A percentile compares a stretch with the other conserved stretches of the same genome.
Conservation (phyloP, 1,140 invertebrate genomes). For the Lepidostoma basale region DNA sequence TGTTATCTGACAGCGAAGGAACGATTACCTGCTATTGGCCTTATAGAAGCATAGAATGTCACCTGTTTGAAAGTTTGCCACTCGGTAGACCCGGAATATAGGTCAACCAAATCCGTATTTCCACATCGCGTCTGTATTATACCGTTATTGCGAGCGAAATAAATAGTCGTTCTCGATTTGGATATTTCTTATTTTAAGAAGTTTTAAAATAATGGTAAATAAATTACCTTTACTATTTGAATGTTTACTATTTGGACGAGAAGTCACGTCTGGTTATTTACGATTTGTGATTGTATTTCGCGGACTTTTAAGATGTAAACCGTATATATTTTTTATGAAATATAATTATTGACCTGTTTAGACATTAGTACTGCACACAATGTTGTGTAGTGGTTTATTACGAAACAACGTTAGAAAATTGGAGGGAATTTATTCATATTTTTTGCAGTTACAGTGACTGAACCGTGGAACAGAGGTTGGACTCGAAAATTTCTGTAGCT, state of each 20-base stretch:
- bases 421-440: no score
- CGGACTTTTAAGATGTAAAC: no score
- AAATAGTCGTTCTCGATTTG: neutral
- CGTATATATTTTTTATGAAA: no score
- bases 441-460: no score
- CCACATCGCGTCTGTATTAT: conserved; percentile 29
- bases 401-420: no score
- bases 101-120: conserved; percentile 39
- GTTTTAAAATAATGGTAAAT: conserved; percentile 8
- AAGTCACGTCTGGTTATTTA: conserved; percentile 3
- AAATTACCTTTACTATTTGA: neutral
- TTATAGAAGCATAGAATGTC: conserved; percentile 39
- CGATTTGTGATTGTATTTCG: conserved; percentile 20
- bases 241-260: conserved; percentile 7
- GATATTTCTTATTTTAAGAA: neutral
- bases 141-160: conserved; percentile 19
- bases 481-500: no score
- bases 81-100: conserved; percentile 36
- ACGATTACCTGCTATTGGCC: conserved; percentile 29
- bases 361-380: no score
- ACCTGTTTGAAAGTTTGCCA: conserved; percentile 40
- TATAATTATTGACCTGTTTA: no score
- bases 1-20: conserved; percentile 32
- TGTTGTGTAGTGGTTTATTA: no score
- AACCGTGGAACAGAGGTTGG: no score